Evolutionary conservation across 1,140 invertebrate species (phyloP).

Genomic region (Gryon sp.): DNA sequence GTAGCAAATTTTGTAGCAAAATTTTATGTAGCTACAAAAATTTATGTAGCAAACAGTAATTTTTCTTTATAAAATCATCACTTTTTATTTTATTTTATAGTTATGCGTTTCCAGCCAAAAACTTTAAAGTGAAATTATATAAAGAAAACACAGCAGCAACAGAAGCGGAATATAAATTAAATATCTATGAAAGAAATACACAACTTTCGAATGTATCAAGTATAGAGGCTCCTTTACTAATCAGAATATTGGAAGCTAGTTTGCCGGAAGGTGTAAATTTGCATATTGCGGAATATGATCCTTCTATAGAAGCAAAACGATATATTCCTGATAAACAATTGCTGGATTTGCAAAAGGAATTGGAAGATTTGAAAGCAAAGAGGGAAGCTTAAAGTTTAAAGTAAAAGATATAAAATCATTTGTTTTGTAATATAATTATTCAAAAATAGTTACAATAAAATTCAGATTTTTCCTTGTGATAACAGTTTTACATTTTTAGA

Average conservation of each 20-base stretch:
- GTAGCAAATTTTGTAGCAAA: neutral
- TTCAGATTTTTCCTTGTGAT: no score
- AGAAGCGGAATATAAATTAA: slow-evolving; percentile 86
- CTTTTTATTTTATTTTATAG: slow-evolving; percentile 74
- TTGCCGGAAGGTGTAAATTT: slow-evolving; percentile 88
- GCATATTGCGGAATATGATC: slow-evolving; percentile 81
- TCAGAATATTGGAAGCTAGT: slow-evolving; percentile 85
- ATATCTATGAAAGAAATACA: slow-evolving; percentile 88
- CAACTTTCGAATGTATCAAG: slow-evolving; percentile 83
- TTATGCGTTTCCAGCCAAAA: slow-evolving; percentile 86
- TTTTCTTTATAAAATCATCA: neutral
- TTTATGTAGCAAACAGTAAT: neutral
- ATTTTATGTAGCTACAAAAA: neutral
- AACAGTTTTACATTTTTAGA: no score
- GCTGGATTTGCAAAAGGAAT: slow-evolving; percentile 84
- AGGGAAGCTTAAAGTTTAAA: neutral
- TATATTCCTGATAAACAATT: slow-evolving; percentile 90
- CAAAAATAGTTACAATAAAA: no score
- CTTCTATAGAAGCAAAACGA: slow-evolving; percentile 83
- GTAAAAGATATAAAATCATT: neutral
- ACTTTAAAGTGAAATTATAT: slow-evolving; percentile 84
- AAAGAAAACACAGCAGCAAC: slow-evolving; percentile 84
- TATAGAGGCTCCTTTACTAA: slow-evolving; percentile 81
- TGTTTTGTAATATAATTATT: neutral
- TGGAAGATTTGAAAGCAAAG: slow-evolving; percentile 73